Evolutionary conservation across 2,113 vertebrate genomes (phyloP), one percentile per base, ranked within the genome.

Genomic region (Pampusana beccarii): DNA sequence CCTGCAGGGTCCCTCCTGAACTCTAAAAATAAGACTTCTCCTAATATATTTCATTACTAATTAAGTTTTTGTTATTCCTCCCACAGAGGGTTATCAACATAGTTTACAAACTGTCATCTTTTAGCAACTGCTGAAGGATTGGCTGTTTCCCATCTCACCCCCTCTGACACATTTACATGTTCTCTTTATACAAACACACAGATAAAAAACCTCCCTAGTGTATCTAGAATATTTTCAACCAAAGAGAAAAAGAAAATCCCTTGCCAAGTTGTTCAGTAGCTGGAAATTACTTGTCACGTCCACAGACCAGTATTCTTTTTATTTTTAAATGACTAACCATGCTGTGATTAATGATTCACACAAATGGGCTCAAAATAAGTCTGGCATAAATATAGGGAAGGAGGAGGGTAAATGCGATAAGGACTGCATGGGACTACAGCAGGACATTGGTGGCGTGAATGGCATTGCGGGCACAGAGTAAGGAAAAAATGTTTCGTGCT

Each of bases 1-100:
- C 33, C 83, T 66, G 26, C 13, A 81, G 51, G 31, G 21, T 92
- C 29, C 42, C 70, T 94, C 61, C 14, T 4, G 58, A 89, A 66
- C 34, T 90, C 90, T 97, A 90, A 98, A 98, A 98, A 98, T 89
- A 94, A 72, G 75, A 74, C 95, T 93, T 75, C 50, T 80, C 44
- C 86, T 97, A 97, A 98, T 98, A 98, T 97, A 98, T 98, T 95
- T 98, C 97, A 97, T 96, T 97, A 97, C 96, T 98, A 98, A 98
- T 98, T 98, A 97, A 97, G 97, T 97, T 98, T 98, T 98, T 97
- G 89, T 96, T 93, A 61, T 60, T 95, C 92, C 90, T 97, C 97
- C 97, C 95, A 87, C 96, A 93, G 96, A 91, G 86, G 70, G 93
- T 98, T 98, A 98, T 98, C 98, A 98, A 98, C 96, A 97, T 97